A percentile compares a stretch with the other conserved stretches of the same genome.
Conservation (phyloP, 2,797 vertebrate species). For the Salmo trutta region DNA sequence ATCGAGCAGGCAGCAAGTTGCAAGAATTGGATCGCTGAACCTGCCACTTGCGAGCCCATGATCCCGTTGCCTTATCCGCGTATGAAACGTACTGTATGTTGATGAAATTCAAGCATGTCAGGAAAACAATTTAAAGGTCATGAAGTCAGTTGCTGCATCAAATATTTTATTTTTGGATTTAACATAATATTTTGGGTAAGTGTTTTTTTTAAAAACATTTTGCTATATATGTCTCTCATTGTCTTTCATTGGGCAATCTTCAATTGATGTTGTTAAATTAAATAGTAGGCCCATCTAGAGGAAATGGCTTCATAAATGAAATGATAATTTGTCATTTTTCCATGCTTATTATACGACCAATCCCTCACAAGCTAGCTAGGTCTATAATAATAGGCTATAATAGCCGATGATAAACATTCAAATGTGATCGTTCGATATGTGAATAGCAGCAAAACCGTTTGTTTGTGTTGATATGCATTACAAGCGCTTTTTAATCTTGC, state of each 20-base stretch:
- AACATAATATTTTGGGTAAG: conserved; percentile 99
- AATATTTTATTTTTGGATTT: conserved; percentile 98
- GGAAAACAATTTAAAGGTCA: conserved; percentile 95
- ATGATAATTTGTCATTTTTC: background rate
- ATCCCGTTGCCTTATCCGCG: conserved; percentile 40
- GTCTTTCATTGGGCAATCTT: background rate
- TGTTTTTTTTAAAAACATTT: background rate
- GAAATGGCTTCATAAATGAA: background rate
- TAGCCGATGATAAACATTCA: background rate
- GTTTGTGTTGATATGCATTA: background rate
- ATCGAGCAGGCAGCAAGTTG: conserved; percentile 22
- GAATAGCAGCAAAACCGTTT: background rate
- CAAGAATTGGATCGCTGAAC: conserved; percentile 55
- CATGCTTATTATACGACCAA: background rate
- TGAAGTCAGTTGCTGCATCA: conserved; percentile 99
- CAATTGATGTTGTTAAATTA: background rate
- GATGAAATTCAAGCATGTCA: conserved; percentile 86
- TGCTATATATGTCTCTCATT: background rate
- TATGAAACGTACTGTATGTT: conserved; percentile 61
- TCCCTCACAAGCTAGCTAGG: background rate
- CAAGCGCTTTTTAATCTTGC: background rate
- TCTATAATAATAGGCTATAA: background rate
- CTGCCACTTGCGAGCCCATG: conserved; percentile 60
- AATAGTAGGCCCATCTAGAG: background rate
- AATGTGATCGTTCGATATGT: background rate